Base-by-base conservation (phyloP, 2,797 vertebrate genomes). In the Poecilia velifera region DNA sequence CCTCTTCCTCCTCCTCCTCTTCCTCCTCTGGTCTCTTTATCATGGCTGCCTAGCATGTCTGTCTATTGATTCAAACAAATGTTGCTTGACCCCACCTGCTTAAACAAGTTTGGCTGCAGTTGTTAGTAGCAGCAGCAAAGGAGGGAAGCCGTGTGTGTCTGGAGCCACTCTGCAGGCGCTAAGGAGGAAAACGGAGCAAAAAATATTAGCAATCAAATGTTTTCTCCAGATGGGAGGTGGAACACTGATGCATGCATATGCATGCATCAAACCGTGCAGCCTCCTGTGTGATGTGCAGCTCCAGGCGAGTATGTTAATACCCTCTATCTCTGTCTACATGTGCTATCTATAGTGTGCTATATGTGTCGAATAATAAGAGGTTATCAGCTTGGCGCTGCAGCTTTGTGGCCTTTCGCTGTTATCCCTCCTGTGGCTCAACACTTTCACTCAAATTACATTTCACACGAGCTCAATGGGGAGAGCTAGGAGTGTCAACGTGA, bases 21-120 rank as follows among this genome's bases (percentile, higher is more conserved):
- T 5, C 66, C 72, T 43, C 39, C 62, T 31, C 36, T 3, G 3
- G 25, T 66, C 88, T 86, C 92, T 91, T 86, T 45, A 87, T 90
- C 92, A 92, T 78, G 71, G 86, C 90, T 85, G 89, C 88, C 86
- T 75, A n/a, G 53, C 85, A 84, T 73, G 84, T 88, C 89, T 78
- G 76, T 79, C 83, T 87, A 85, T 90, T 93, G 91, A 94, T 91
- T 94, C 83, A 88, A 90, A 93, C 85, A 88, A 92, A 91, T 89
- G 91, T 79, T 83, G 86, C 85, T 87, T 90, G 88, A 91, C 91
- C 87, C 86, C 87, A 86, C 86, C 90, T 90, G 91, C 87, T 91
- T 89, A 73, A 92, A 92, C 92, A 92, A 89, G 86, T 90, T 87
- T 89, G 87, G 86, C 80, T 88, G 90, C 84, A 87, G 91, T 86